Conservation (phyloP, 2,888 invertebrate species). For the Drosophila paramelanica region DNA sequence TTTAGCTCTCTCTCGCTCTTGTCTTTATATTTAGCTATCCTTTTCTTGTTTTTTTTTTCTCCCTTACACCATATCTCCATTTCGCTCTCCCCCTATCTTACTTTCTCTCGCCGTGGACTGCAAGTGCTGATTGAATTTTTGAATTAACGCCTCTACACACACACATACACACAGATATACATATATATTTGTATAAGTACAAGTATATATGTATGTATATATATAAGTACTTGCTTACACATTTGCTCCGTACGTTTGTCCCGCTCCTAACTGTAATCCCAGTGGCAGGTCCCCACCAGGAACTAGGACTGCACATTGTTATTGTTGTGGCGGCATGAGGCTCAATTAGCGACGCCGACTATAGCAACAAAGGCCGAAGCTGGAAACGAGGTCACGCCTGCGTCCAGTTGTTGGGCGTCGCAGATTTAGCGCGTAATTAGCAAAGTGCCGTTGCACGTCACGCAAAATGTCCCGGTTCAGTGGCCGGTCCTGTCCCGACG, state of each 20-base stretch:
- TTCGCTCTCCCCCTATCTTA: too few relatives aligned
- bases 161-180: not conserved
- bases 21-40: too few relatives aligned
- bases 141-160: constrained; percentile 4
- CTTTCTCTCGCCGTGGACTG: too few relatives aligned
- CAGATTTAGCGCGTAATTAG: constrained; percentile 30
- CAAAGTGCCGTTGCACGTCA: constrained; percentile 23
- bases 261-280: constrained; percentile 1
- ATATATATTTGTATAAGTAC: too few relatives aligned
- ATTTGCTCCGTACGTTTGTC: not conserved
- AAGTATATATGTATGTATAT: not conserved
- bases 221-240: not conserved
- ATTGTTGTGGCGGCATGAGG: constrained; percentile 3
- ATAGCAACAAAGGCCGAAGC: constrained; percentile 6
- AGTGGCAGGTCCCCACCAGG: not conserved
- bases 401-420: constrained; percentile 27
- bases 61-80: not conserved
- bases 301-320: constrained; percentile 9
- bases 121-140: constrained; percentile 22
- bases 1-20: not conserved
- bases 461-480: constrained; percentile 25
- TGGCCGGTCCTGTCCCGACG: constrained; percentile 4
- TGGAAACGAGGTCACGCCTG: constrained; percentile 27
- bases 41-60: too few relatives aligned
- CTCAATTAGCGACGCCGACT: constrained; percentile 30